Conservation (phyloP, 2,113 vertebrate species). For the Trogon surrucura region DNA sequence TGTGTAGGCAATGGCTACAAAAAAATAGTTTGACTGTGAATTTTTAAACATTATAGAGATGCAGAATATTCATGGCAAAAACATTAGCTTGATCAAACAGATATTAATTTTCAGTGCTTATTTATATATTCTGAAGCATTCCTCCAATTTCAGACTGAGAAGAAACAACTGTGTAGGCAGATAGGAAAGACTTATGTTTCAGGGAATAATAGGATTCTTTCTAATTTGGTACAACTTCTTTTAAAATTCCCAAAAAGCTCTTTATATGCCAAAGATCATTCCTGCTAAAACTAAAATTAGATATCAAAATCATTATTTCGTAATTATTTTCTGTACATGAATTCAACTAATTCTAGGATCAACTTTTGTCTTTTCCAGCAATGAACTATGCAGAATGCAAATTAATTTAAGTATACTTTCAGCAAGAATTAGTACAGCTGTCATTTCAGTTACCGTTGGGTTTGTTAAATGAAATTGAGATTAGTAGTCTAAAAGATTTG, state of each 20-base stretch:
- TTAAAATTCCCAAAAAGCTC: not conserved
- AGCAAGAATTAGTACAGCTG: not conserved
- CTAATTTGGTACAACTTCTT: not conserved
- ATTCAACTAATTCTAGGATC: not conserved
- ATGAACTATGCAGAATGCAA: not conserved
- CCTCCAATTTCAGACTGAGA: not conserved
- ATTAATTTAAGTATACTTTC: not conserved
- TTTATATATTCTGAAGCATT: not conserved
- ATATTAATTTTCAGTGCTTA: not conserved
- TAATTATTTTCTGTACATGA: not conserved
- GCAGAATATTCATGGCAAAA: not conserved
- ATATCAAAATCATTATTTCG: not conserved
- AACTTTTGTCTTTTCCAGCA: not conserved
- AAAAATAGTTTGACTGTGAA: not conserved
- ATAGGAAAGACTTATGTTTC: not conserved
- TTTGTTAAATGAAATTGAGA: not conserved
- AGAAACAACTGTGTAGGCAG: not conserved
- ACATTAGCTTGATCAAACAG: not conserved
- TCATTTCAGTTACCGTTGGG: not conserved
- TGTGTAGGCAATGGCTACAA: not conserved
- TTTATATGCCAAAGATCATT: not conserved
- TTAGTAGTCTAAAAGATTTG: not conserved
- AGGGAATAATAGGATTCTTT: not conserved
- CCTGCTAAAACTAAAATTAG: not conserved
- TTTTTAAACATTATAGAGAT: not conserved